Evolutionary conservation across 2,888 invertebrate genomes (phyloP), one percentile per base, ranked within the genome.

Genomic region (Phengaris arion): DNA sequence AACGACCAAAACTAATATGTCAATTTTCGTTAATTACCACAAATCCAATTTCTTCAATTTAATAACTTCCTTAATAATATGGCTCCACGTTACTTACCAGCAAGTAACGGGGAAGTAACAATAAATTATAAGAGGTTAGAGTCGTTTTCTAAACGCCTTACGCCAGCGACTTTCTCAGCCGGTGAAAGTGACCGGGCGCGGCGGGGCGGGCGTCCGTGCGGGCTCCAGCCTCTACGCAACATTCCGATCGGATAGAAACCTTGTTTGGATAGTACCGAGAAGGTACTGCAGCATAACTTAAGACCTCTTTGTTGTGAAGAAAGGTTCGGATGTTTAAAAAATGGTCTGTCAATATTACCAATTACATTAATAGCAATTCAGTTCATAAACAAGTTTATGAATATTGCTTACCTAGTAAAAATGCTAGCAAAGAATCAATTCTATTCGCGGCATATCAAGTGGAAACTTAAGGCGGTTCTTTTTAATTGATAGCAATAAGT

Each of bases 131-230:
- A 85, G 86, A 86, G 84, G 86, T 84, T 82, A 84, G 35, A 84
- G 85, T 85, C 83, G 84, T 85, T 89, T 89, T 91, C 89, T 91
- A 90, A 89, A 87, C 86, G 86, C 22, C 22, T 22, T 22, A 22
- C 22, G 22, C 86, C 85, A 86, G 85, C 87, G 85, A 89, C 92
- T 92, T 92, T 92, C 92, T 86, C 91, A 87, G 86, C 83, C 82
- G 91, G 92, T 88, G 93, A 92, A 92, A 93, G 92, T 92, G 85
- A 85, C 85, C 84, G 86, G 78, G 81, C 81, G 46, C 22, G 75
- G 59, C 64, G 64, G 15, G 57, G 59, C 57, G 15, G 15, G 15
- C 59, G 59, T 22, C 22, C 22, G 10, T 2, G 10, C 59, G 22
- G 22, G 22, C 64, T 3, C 35, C 12, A 6, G 12, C 12, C 64